These are phyloP conservation scores for Cavia aperea DNA, from an alignment of 2,113 vertebrate genomes.

Conservation along the genomic window DNA sequence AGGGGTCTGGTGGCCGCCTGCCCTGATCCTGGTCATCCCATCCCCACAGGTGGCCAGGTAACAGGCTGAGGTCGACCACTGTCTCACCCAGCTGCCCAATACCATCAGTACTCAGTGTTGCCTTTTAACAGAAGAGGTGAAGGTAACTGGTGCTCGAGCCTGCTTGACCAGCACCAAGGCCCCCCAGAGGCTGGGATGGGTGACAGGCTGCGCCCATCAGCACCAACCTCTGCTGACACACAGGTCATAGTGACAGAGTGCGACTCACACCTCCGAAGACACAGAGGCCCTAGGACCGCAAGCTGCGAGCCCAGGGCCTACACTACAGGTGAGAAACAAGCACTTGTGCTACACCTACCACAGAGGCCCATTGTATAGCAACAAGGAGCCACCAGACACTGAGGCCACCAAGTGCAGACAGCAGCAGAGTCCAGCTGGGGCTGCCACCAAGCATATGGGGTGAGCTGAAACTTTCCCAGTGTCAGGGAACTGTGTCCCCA, in stretches of 20 bases:
- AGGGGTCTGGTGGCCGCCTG: not conserved
- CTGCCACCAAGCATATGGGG: not conserved
- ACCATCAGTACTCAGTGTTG: not conserved
- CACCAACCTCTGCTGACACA: not conserved
- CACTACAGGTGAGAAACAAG: not conserved
- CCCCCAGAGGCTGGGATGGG: not conserved
- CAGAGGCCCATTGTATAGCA: not conserved
- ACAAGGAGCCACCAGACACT: not conserved
- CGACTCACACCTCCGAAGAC: not conserved
- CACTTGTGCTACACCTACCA: not conserved
- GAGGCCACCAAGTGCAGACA: not conserved
- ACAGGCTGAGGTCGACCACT: rapidly evolving
- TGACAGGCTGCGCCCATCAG: not conserved
- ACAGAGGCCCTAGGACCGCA: not conserved
- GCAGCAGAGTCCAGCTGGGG: not conserved
- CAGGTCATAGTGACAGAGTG: not conserved
- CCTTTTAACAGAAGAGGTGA: not conserved
- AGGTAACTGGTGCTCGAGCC: rapidly evolving
- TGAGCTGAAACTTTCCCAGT: not conserved
- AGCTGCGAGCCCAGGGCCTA: not conserved
- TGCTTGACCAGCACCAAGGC: not conserved
- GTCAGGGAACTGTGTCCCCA: not conserved
- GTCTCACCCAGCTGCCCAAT: not conserved
- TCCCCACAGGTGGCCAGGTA: not conserved
- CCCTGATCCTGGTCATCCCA: not conserved